Percentiles rank a stretch among this genome's conserved stretches.
Evolutionary conservation across 1,140 invertebrate genomes (phyloP).

Genomic region (Holotrichia oblita): DNA sequence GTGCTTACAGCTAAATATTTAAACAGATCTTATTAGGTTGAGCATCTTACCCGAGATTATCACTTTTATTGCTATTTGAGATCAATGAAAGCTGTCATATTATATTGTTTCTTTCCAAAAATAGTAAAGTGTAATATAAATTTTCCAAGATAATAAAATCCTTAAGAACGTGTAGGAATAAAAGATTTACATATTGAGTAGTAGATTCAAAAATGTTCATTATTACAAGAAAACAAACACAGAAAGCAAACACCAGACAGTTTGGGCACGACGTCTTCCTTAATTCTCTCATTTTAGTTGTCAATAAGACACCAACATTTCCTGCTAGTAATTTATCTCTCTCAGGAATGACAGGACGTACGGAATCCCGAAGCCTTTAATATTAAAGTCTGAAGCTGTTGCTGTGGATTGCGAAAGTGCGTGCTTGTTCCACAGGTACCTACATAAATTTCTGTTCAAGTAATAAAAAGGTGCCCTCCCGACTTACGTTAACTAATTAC

Average conservation of each 20-base stretch:
- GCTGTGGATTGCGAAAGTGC: background rate
- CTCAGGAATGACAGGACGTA: background rate
- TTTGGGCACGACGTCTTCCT: background rate
- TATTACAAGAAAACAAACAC: background rate
- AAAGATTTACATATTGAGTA: background rate
- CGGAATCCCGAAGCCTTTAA: background rate
- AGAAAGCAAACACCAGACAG: background rate
- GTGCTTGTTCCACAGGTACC: background rate
- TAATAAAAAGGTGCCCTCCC: too few relatives aligned
- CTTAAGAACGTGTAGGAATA: background rate
- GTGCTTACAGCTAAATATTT: too few relatives aligned
- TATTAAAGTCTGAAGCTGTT: constrained; percentile 8
- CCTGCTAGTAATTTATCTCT: background rate
- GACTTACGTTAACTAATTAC: too few relatives aligned
- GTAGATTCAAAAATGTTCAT: background rate
- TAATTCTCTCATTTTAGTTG: background rate
- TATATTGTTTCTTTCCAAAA: background rate
- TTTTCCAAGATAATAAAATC: background rate
- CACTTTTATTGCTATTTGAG: background rate
- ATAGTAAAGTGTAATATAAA: background rate
- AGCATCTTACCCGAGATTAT: background rate
- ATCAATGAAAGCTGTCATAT: background rate
- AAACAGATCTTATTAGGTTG: too few relatives aligned
- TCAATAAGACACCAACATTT: background rate
- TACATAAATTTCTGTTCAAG: too few relatives aligned